Conservation (phyloP, 1,140 invertebrate genomes). For the Cotesia chilonis region DNA sequence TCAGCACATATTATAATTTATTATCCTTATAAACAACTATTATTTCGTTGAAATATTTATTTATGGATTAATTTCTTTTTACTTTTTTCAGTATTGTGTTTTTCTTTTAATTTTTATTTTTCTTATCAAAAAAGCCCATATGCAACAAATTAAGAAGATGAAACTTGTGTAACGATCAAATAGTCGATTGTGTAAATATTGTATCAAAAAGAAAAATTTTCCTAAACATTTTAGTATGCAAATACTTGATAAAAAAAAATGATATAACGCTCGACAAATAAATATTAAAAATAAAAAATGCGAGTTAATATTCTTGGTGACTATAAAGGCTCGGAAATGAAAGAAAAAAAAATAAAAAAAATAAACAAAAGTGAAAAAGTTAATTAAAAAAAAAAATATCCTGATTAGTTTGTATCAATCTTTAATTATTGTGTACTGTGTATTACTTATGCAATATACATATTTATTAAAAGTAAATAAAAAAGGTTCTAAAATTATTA, state of each 20-base stretch:
- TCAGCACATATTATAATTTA: no score
- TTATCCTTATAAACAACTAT: not conserved
- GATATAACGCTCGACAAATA: not conserved
- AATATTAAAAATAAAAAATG: not conserved
- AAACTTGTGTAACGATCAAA: not conserved
- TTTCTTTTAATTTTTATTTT: no score
- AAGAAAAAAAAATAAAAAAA: no score
- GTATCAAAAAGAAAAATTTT: slow-evolving; percentile 28
- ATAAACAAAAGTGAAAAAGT: not conserved
- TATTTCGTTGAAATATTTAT: not conserved
- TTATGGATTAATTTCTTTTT: no score
- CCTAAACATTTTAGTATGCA: slow-evolving; percentile 30
- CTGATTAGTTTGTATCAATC: slow-evolving; percentile 33
- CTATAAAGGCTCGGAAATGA: slow-evolving; percentile 16
- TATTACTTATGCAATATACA: slow-evolving; percentile 36
- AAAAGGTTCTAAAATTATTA: slow-evolving; percentile 24
- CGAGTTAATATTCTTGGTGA: not conserved
- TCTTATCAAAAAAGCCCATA: no score
- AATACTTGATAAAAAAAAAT: slow-evolving; percentile 23
- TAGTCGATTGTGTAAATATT: slow-evolving; percentile 35
- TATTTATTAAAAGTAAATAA: slow-evolving; percentile 36
- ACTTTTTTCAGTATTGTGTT: no score
- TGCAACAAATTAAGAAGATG: no score
- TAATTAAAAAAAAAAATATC: slow-evolving; percentile 14
- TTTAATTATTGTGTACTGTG: slow-evolving; percentile 32